A percentile compares a stretch with the other conserved stretches of the same genome.
Conservation (phyloP, 2,797 vertebrate genomes). For the Pteropus rufus region DNA sequence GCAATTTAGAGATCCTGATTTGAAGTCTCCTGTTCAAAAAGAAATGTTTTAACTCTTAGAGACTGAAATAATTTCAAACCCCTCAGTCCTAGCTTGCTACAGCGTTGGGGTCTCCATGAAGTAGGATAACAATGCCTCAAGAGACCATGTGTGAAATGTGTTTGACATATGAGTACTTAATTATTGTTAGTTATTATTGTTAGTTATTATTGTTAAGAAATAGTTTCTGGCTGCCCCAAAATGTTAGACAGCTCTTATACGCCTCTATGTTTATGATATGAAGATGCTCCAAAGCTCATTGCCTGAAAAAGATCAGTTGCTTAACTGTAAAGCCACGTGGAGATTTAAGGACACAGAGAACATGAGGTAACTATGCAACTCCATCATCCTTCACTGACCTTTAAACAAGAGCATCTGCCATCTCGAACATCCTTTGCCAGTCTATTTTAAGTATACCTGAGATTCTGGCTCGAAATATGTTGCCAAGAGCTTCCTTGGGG, state of each 20-base stretch:
- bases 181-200: not conserved
- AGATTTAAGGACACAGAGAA: not conserved
- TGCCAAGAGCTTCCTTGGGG: not conserved
- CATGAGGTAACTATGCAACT: not conserved
- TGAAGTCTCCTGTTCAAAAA: constrained; percentile 5
- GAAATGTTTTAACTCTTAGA: not conserved
- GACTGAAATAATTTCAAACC: not conserved
- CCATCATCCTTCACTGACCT: not conserved
- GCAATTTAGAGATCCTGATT: not conserved
- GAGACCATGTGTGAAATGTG: not conserved
- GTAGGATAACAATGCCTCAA: not conserved
- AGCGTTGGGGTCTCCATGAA: not conserved
- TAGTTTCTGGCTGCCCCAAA: not conserved
- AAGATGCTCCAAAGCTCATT: not conserved
- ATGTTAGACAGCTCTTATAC: not conserved
- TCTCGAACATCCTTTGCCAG: not conserved
- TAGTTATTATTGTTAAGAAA: not conserved
- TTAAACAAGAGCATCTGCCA: not conserved
- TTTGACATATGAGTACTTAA: not conserved
- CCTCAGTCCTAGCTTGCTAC: not conserved
- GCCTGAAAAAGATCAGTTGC: not conserved
- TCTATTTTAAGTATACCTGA: not conserved
- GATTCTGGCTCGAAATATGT: not conserved
- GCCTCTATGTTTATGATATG: not conserved
- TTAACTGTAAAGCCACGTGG: not conserved